Evolutionary conservation across 2,797 vertebrate species (phyloP), one percentile per base, ranked within the genome.

Genomic region (Phaenicophaeus curvirostris): DNA sequence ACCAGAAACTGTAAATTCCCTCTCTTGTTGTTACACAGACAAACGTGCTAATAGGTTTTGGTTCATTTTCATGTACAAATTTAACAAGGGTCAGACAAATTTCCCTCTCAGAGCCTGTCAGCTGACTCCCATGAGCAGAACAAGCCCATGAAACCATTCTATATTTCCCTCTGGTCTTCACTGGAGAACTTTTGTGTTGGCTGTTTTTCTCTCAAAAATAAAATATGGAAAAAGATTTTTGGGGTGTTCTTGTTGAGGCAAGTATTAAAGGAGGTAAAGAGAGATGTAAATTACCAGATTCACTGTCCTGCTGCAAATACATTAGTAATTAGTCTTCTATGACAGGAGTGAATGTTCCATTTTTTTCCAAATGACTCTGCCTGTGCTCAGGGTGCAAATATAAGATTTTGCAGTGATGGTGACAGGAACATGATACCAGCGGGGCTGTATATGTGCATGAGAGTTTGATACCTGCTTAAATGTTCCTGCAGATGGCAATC

Each of bases 201-300:
- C 2, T 21, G 13, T 18, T 85, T 48, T 80, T 55, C 12, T 35
- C 33, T 7, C 53, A n/a, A 50, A n/a, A 17, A 55, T 19, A 3
- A 14, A 46, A 41, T 7, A 18, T 3, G 6, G 2, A 16, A 19
- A 27, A 50, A 46, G 0, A 10, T 55, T 35, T 19, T n/a, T 7
- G 11, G 1, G 50, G 9, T 2, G 19, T 62, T 89, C 4, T 44
- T 67, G 7, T 59, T 90, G 57, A 41, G 89, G n/a, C 5, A 61
- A 77, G 13, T 80, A 71, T 28, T 87, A 74, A 69, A 67, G n/a
- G 4, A 78, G 76, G 7, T 37, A 78, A n/a, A 90, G 51, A 80
- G n/a, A 88, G 9, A 2, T 71, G 57, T 74, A 91, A 88, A 84
- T 46, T 48, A 30, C 39, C 15, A 59, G 15, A 33, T 76, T 58